phyloP scores from a whole-genome alignment of 2,113 vertebrate species.

The Engystomops pustulosus region DNA sequence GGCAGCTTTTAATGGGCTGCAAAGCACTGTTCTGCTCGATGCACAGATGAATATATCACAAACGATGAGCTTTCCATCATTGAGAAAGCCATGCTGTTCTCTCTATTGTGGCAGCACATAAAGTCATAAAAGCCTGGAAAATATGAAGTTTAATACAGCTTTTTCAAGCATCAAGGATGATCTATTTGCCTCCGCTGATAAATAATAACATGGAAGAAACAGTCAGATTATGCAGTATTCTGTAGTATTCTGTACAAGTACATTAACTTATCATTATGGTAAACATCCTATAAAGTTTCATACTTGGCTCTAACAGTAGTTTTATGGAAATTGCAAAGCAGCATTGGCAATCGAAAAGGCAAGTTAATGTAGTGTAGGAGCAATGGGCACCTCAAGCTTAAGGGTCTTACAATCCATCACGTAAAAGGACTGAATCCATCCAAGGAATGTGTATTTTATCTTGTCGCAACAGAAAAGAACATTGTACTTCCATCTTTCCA shows the following conservation, averaged over 20 bases:
- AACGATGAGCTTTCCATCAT: constrained; percentile 54
- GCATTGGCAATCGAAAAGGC: constrained; percentile 4
- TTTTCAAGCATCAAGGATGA: constrained; percentile 37
- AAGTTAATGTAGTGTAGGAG: constrained; percentile 45
- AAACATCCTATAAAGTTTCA: constrained; percentile 50
- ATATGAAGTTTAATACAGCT: constrained; percentile 53
- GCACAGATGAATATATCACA: constrained; percentile 58
- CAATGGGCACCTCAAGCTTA: constrained; percentile 33
- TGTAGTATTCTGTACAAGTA: constrained; percentile 47
- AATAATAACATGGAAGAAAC: constrained; percentile 44
- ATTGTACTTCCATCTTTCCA: neutral
- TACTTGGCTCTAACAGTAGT: constrained; percentile 28
- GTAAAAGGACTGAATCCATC: constrained; percentile 4
- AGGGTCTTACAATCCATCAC: constrained; percentile 31
- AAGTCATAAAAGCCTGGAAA: constrained; percentile 22
- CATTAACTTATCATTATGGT: constrained; percentile 56
- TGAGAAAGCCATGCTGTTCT: constrained; percentile 43
- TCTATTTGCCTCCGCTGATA: constrained; percentile 33
- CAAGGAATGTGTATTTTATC: constrained; percentile 16
- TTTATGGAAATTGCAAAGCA: constrained; percentile 46
- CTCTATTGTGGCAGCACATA: constrained; percentile 16
- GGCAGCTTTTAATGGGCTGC: constrained; percentile 55
- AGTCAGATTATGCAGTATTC: constrained; percentile 25
- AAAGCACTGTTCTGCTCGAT: constrained; percentile 53
- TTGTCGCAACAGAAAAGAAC: constrained; percentile 11